These are phyloP conservation scores for Nothoprocta perdicaria DNA, from an alignment of 2,113 vertebrate species.

Conservation along the genomic window DNA sequence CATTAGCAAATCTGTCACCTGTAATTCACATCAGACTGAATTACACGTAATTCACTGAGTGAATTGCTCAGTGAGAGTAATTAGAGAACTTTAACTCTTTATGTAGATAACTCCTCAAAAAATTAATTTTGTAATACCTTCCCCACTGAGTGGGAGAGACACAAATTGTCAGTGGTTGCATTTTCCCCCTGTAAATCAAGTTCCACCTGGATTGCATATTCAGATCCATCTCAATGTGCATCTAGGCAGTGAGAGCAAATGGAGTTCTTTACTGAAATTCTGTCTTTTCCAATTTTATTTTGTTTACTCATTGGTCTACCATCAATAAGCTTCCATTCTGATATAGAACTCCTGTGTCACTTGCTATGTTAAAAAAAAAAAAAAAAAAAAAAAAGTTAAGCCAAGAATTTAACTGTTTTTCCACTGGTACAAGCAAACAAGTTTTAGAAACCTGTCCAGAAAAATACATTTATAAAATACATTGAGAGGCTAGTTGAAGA, in stretches of 20 bases:
- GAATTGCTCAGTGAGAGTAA: background rate
- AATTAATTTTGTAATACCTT: slow-evolving; percentile 1
- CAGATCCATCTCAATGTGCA: background rate
- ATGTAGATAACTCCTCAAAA: slow-evolving; percentile 1
- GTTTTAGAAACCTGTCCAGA: background rate
- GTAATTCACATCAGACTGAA: background rate
- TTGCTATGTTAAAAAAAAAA: background rate
- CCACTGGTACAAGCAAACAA: background rate
- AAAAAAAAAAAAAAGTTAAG: background rate
- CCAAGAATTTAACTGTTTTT: background rate
- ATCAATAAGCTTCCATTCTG: background rate
- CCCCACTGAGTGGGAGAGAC: background rate
- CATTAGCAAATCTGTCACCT: slow-evolving; percentile 2
- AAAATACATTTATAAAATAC: background rate
- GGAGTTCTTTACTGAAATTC: background rate
- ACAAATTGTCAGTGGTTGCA: too few species aligned
- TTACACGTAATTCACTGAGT: too few species aligned
- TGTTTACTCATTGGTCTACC: background rate
- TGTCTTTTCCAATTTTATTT: background rate
- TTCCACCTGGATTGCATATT: background rate
- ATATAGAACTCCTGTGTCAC: background rate
- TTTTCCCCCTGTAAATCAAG: background rate
- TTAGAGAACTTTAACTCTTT: slow-evolving; percentile 28
- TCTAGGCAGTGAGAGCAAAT: background rate
- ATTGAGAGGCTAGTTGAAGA: background rate